These are phyloP conservation scores for Etheostoma cragini DNA, from an alignment of 2,113 vertebrate species.

Conservation along the genomic window DNA sequence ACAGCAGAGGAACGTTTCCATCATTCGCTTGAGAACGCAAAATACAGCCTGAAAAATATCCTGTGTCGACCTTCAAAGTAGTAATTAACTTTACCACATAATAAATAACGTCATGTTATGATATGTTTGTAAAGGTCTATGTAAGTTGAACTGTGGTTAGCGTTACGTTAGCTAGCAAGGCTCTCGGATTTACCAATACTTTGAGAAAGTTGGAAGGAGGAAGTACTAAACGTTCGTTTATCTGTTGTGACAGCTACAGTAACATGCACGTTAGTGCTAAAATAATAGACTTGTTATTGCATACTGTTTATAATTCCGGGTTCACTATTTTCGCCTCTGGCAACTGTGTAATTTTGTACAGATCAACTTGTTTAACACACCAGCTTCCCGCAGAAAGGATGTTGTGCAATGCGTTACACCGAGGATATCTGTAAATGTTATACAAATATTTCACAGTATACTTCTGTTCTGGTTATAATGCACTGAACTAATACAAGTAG, in stretches of 20 bases:
- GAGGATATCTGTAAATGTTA: neutral
- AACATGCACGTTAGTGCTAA: neutral
- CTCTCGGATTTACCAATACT: neutral
- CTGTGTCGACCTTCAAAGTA: neutral
- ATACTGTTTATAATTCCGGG: too few relatives aligned
- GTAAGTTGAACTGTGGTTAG: neutral
- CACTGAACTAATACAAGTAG: neutral
- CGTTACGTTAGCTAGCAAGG: neutral
- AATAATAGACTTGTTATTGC: neutral
- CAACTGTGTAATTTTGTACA: neutral
- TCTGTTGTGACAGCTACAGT: neutral
- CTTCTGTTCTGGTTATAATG: neutral
- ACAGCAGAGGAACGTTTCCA: constrained; percentile 9
- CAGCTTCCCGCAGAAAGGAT: neutral
- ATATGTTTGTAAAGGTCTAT: neutral
- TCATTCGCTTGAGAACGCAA: neutral
- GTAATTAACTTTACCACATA: neutral
- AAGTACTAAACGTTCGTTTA: constrained; percentile 34
- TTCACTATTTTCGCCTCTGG: neutral
- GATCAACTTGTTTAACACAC: neutral
- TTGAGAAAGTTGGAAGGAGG: constrained; percentile 14
- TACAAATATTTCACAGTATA: neutral
- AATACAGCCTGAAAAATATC: neutral
- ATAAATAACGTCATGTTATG: neutral
- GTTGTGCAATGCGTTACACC: neutral